phyloP scores from a whole-genome alignment of 2,797 vertebrate genomes.

The Masticophis lateralis region DNA sequence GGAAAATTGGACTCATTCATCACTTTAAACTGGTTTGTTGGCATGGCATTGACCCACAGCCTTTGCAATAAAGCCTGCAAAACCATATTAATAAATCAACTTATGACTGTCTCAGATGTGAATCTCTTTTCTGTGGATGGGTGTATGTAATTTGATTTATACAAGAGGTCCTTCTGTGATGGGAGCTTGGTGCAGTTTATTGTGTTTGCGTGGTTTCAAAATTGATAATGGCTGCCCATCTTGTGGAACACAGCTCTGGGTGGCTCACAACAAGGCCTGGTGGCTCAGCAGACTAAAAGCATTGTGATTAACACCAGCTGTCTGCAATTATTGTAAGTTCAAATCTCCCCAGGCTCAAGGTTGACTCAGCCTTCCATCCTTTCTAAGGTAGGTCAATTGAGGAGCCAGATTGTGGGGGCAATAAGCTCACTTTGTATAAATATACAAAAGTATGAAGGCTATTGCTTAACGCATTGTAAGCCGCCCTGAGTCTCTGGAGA shows the following conservation, averaged over 20 bases:
- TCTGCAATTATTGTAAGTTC: too few relatives aligned
- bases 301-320: too few relatives aligned
- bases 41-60: neutral
- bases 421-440: too few relatives aligned
- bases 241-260: neutral
- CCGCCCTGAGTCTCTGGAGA: too few relatives aligned
- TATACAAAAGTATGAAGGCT: too few relatives aligned
- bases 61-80: neutral
- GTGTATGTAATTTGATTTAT: neutral
- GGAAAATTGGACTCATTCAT: neutral
- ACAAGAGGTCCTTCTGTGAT: neutral
- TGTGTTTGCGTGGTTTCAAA: neutral
- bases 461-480: too few relatives aligned
- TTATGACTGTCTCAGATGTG: neutral
- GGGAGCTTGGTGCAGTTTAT: neutral
- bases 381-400: too few relatives aligned
- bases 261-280: neutral
- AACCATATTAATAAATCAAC: neutral
- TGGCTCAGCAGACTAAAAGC: too few relatives aligned
- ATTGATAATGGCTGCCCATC: neutral
- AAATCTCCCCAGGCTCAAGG: too few relatives aligned
- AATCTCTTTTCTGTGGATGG: neutral
- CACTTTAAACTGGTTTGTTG: neutral
- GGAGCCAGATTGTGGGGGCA: too few relatives aligned
- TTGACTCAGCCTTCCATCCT: too few relatives aligned